Evolutionary conservation across 2,797 vertebrate species (phyloP).

Genomic region (Discoglossus pictus): DNA sequence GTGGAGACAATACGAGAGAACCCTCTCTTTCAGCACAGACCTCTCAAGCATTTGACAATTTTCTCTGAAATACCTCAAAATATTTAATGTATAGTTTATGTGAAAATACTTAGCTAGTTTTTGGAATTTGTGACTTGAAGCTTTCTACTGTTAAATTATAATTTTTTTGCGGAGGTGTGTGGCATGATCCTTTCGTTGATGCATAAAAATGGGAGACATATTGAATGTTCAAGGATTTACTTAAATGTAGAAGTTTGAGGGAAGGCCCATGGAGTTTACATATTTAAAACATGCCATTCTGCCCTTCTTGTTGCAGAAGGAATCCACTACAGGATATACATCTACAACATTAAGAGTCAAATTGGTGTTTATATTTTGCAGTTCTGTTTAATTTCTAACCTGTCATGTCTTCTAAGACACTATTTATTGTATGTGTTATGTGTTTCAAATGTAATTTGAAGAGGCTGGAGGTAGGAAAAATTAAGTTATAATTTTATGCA

Average conservation of each 20-base stretch:
- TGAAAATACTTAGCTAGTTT: constrained; percentile 98
- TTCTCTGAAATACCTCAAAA: constrained; percentile 99
- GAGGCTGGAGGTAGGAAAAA: constrained; percentile 66
- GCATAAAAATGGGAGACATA: constrained; percentile 83
- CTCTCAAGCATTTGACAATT: constrained; percentile 97
- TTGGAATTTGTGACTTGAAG: constrained; percentile 99
- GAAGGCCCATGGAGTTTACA: constrained; percentile 68
- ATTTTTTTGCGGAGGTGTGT: constrained; percentile 74
- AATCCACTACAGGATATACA: background rate
- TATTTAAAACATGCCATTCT: constrained; percentile 59
- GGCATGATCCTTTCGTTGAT: constrained; percentile 73
- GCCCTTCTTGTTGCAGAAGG: background rate
- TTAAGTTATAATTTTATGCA: constrained; percentile 85
- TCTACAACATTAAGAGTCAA: constrained; percentile 49
- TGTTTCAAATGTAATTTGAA: constrained; percentile 93
- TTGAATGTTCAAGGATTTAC: constrained; percentile 87
- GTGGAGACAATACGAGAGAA: constrained; percentile 56
- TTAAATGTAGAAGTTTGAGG: constrained; percentile 66
- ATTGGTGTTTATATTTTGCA: constrained; percentile 60
- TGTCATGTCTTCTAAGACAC: constrained; percentile 70
- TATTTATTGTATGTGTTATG: constrained; percentile 90
- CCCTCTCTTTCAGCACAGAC: constrained; percentile 72
- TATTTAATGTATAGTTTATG: constrained; percentile 99
- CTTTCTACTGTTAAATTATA: constrained; percentile 98
- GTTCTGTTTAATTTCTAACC: constrained; percentile 65